A percentile compares a stretch with the other conserved stretches of the same genome.
These are phyloP conservation scores for Penaeus japonicus DNA, from an alignment of 1,140 invertebrate genomes.

Conservation along the genomic window DNA sequence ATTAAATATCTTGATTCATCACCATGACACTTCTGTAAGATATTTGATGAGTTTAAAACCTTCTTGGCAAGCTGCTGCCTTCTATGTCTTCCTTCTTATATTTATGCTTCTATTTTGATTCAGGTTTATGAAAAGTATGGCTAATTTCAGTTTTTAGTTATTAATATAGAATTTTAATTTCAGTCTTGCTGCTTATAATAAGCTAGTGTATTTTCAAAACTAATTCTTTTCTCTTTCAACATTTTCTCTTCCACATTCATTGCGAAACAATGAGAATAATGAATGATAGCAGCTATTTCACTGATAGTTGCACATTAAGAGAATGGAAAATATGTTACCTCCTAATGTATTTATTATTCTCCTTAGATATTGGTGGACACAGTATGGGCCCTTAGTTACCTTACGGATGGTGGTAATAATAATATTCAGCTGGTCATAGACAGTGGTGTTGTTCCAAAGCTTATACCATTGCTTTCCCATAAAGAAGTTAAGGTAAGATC, in stretches of 20 bases:
- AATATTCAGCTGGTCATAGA: conserved; percentile 99
- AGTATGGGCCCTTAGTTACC: conserved; percentile 98
- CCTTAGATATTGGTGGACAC: conserved; percentile 96
- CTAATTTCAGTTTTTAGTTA: too few relatives aligned
- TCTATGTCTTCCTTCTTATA: background rate
- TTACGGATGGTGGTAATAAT: conserved; percentile 98
- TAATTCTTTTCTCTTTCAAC: background rate
- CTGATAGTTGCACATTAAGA: too few relatives aligned
- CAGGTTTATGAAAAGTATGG: too few relatives aligned
- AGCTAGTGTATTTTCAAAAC: background rate
- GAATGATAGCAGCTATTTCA: too few relatives aligned
- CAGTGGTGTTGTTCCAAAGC: conserved; percentile 89
- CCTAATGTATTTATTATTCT: conserved; percentile 17
- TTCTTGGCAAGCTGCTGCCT: background rate
- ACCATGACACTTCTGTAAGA: conserved; percentile 93
- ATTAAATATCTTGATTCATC: conserved; percentile 91
- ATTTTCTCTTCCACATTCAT: background rate
- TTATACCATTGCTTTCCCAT: conserved; percentile 94
- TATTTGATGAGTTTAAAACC: background rate
- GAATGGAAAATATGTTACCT: background rate
- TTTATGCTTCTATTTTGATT: background rate
- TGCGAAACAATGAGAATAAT: background rate
- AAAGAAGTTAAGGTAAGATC: conserved; percentile 87
- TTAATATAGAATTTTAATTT: too few relatives aligned
- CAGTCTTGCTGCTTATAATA: too few relatives aligned